Evolutionary conservation across 2,113 vertebrate genomes (phyloP).

Genomic region (Rhinogobius similis): DNA sequence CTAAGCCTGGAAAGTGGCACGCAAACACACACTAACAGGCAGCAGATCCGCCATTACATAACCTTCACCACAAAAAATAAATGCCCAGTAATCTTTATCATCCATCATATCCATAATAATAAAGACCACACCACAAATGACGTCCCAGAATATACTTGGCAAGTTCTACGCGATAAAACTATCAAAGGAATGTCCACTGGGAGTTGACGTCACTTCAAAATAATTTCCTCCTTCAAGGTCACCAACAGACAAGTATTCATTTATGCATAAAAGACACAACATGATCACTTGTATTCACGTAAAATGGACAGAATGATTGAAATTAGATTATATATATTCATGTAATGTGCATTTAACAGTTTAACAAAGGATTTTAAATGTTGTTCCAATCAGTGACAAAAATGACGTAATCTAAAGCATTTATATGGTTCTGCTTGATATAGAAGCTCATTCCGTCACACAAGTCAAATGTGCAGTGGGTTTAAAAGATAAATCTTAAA

Average conservation of each 20-base stretch:
- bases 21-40: constrained; percentile 16
- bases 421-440: background rate
- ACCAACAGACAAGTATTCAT: constrained; percentile 4
- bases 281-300: too few species aligned
- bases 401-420: too few species aligned
- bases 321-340: background rate
- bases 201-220: constrained; percentile 36
- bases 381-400: too few species aligned
- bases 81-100: constrained; percentile 18
- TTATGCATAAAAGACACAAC: background rate
- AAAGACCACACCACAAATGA: background rate
- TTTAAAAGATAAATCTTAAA: background rate
- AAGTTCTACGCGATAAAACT: background rate
- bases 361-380: background rate
- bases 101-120: constrained; percentile 5
- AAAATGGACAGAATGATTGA: background rate
- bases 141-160: background rate
- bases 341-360: background rate
- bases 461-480: too few species aligned
- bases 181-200: background rate
- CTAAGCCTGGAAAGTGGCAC: constrained; percentile 34
- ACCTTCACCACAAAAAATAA: constrained; percentile 12
- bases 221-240: constrained; percentile 44
- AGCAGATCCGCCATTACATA: constrained; percentile 34
- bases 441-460: background rate